Evolutionary conservation across 1,140 invertebrate genomes (phyloP).

Genomic region (Latrodectus geometricus): DNA sequence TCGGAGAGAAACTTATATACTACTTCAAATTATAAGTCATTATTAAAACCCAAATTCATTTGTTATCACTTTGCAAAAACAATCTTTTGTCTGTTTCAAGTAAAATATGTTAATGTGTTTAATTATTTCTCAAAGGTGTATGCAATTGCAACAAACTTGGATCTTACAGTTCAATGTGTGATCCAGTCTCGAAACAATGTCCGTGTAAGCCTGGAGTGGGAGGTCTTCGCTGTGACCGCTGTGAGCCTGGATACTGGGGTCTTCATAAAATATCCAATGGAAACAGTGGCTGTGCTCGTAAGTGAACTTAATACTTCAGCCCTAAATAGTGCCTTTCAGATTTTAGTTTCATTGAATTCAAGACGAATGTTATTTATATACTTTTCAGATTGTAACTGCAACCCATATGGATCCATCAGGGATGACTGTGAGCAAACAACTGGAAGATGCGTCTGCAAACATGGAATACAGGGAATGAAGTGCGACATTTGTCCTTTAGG

Average conservation of each 20-base stretch:
- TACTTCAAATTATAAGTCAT: no score
- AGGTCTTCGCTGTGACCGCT: constrained; percentile 88
- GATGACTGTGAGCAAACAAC: constrained; percentile 89
- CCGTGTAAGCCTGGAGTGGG: constrained; percentile 89
- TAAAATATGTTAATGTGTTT: no score
- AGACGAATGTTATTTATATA: no score
- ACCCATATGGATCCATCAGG: constrained; percentile 79
- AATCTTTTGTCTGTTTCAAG: no score
- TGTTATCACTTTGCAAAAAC: no score
- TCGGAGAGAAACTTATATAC: no score
- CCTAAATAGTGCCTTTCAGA: no score
- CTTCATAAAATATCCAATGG: constrained; percentile 85
- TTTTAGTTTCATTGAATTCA: no score
- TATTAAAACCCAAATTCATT: no score
- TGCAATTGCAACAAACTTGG: constrained; percentile 72
- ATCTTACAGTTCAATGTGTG: constrained; percentile 77
- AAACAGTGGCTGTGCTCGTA: constrained; percentile 88
- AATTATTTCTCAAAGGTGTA: constrained; percentile 64
- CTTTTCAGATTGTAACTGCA: constrained; percentile 80
- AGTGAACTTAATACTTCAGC: constrained; percentile 70
- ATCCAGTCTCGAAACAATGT: constrained; percentile 84
- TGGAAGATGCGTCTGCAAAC: constrained; percentile 82
- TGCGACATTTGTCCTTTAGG: constrained; percentile 86
- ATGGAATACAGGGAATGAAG: constrained; percentile 80
- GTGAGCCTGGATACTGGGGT: constrained; percentile 86